Evolutionary conservation across 2,888 invertebrate genomes (phyloP).

Genomic region (Crepidodera aurea): DNA sequence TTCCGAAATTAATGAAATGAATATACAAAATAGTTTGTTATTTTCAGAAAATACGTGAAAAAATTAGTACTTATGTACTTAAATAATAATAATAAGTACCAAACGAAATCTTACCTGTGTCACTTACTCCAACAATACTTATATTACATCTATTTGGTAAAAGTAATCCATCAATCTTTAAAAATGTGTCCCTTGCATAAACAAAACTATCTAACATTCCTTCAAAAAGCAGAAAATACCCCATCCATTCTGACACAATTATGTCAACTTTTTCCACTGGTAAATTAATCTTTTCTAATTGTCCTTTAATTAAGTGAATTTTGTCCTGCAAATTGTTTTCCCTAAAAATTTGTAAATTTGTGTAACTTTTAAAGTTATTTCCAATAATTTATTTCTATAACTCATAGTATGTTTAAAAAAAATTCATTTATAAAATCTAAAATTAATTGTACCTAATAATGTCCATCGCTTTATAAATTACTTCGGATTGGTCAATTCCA

Average conservation of each 20-base stretch:
- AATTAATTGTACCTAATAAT: constrained; percentile 76
- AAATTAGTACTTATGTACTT: too few species aligned
- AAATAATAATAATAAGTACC: too few species aligned
- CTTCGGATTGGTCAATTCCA: constrained; percentile 95
- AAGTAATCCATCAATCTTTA: constrained; percentile 78
- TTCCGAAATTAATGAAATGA: too few species aligned
- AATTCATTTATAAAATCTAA: not conserved
- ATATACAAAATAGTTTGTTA: too few species aligned
- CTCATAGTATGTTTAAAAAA: not conserved
- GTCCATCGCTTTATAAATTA: constrained; percentile 94
- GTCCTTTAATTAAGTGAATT: constrained; percentile 83
- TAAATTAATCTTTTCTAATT: constrained; percentile 82
- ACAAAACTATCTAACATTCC: constrained; percentile 96
- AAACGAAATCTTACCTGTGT: constrained; percentile 71
- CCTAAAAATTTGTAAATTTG: constrained; percentile 56
- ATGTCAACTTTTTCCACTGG: constrained; percentile 85
- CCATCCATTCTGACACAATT: constrained; percentile 99
- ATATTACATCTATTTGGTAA: constrained; percentile 87
- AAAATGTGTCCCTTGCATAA: constrained; percentile 83
- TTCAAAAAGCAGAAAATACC: constrained; percentile 95
- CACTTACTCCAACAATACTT: constrained; percentile 81
- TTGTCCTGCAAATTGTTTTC: constrained; percentile 79
- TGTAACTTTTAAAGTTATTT: not conserved
- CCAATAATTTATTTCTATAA: not conserved
- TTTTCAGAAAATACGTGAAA: too few species aligned